Percentiles rank a stretch among this genome's conserved stretches.
These are phyloP conservation scores for Drosophila lacicola DNA, from an alignment of 2,888 invertebrate genomes.

Conservation along the genomic window DNA sequence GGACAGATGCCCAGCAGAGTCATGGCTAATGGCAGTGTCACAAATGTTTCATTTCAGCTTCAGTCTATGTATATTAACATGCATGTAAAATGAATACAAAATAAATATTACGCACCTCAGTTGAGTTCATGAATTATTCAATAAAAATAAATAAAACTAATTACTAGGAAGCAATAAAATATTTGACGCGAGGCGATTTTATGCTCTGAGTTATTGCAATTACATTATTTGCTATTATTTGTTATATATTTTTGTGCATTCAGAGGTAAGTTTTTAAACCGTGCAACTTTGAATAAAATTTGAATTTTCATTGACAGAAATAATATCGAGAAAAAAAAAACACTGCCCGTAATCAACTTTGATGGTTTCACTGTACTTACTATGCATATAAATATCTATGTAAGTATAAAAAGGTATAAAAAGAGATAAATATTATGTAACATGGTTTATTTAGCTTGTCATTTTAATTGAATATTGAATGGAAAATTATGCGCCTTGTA, in stretches of 20 bases:
- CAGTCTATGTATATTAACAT: too few species aligned
- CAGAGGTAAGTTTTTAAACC: neutral
- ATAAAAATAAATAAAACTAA: neutral
- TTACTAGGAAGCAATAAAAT: neutral
- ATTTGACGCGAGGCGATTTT: neutral
- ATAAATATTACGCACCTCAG: neutral
- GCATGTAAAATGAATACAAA: too few species aligned
- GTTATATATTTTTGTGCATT: too few species aligned
- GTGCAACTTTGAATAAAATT: too few species aligned
- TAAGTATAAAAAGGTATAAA: neutral
- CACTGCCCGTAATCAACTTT: too few species aligned
- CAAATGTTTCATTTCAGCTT: too few species aligned
- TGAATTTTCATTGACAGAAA: too few species aligned
- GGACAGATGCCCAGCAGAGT: too few species aligned
- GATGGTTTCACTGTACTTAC: conserved; percentile 15
- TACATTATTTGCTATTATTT: neutral
- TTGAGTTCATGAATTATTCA: neutral
- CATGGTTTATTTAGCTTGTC: conserved; percentile 14
- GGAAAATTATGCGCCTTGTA: conserved; percentile 28
- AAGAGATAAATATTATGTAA: conserved; percentile 7
- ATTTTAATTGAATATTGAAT: conserved; percentile 63
- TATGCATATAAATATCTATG: neutral
- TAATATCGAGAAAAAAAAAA: too few species aligned
- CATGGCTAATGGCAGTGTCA: too few species aligned
- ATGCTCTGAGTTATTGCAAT: neutral